Percentiles rank a stretch among this genome's conserved stretches.
Evolutionary conservation across 2,797 vertebrate genomes (phyloP).

Genomic region (Telmatherina bonti): DNA sequence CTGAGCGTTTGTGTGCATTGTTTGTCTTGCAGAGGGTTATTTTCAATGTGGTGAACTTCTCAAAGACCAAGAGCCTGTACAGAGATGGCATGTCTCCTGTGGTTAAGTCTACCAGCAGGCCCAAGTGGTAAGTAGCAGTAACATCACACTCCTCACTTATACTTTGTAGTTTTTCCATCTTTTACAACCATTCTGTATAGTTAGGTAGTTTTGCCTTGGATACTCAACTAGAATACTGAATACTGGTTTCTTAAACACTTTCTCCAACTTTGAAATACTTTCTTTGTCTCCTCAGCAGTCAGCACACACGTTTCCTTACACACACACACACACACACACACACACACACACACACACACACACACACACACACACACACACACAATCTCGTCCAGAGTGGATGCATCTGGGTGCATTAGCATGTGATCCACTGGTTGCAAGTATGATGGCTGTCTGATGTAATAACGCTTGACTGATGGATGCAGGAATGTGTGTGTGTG

Average conservation of each 20-base stretch:
- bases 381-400: slow-evolving; percentile 71
- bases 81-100: slow-evolving; percentile 98
- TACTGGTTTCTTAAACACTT: slow-evolving; percentile 12
- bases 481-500: slow-evolving; percentile 58
- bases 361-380: too few species aligned
- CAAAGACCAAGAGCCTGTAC: slow-evolving; percentile 98
- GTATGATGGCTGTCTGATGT: slow-evolving; percentile 85
- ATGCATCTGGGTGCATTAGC: slow-evolving; percentile 80
- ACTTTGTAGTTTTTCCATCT: not conserved
- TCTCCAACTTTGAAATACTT: slow-evolving; percentile 55
- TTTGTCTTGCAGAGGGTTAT: slow-evolving; percentile 92
- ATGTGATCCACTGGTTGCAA: slow-evolving; percentile 83
- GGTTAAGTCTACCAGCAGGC: slow-evolving; percentile 96
- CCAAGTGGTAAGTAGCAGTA: slow-evolving; percentile 88
- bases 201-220: not conserved
- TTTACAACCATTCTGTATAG: not conserved
- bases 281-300: slow-evolving; percentile 18
- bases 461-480: slow-evolving; percentile 85
- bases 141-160: slow-evolving; percentile 11
- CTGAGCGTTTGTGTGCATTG: not conserved
- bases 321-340: too few species aligned
- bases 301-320: slow-evolving; percentile 33
- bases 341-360: too few species aligned
- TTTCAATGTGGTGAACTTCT: slow-evolving; percentile 99
- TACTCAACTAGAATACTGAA: not conserved